phyloP scores from a whole-genome alignment of 2,113 vertebrate genomes.

The Excalfactoria chinensis region DNA sequence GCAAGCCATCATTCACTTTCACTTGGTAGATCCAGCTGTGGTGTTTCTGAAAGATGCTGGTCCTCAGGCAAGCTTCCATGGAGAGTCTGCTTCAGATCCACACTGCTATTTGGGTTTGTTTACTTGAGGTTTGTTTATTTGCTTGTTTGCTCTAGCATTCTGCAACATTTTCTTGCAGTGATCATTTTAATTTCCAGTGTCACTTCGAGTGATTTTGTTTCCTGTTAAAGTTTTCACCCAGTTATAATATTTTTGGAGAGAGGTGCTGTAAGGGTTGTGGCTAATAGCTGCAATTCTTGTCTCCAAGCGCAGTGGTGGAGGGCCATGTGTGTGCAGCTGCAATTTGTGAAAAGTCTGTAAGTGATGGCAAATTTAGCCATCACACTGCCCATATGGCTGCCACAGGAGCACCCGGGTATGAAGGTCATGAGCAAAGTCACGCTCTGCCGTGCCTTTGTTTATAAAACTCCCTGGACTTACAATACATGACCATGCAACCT shows the following conservation, averaged over 20 bases:
- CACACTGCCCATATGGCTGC: conserved; percentile 48
- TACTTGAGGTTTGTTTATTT: neutral
- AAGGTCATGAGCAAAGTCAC: conserved; percentile 78
- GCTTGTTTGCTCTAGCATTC: neutral
- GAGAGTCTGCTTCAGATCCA: neutral
- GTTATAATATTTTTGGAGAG: neutral
- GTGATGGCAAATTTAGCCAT: conserved; percentile 61
- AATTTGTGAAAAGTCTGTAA: neutral
- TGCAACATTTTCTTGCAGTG: neutral
- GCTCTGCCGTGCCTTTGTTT: conserved; percentile 62
- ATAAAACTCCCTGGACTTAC: conserved; percentile 60
- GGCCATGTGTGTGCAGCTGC: neutral
- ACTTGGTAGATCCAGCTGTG: fast-evolving
- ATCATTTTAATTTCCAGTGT: neutral
- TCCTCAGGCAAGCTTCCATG: neutral
- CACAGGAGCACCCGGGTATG: conserved; percentile 68
- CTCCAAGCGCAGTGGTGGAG: neutral
- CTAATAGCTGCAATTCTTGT: neutral
- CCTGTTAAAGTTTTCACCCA: neutral
- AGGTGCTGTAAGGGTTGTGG: neutral
- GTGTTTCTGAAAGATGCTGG: neutral
- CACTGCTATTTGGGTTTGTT: neutral
- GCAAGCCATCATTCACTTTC: neutral
- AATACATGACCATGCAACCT: conserved; percentile 46
- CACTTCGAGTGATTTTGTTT: neutral